Percentiles rank a stretch among this genome's conserved stretches.
phyloP scores from a whole-genome alignment of 37 sponge, comb jelly and placozoan species.

The Halichondria panicea region DNA sequence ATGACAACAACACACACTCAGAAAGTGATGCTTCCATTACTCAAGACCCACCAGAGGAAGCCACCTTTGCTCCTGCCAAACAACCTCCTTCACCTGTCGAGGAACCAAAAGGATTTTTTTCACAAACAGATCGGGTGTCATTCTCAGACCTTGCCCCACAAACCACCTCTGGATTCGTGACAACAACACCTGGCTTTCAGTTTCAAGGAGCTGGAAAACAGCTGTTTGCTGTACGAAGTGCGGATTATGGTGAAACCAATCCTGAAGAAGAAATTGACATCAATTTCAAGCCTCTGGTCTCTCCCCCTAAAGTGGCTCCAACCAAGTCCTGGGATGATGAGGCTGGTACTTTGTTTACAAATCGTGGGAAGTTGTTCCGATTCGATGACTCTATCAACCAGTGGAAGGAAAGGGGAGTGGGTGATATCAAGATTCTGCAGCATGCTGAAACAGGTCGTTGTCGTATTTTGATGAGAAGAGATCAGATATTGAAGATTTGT shows the following conservation, averaged over 20 bases:
- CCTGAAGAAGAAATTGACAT: constrained; percentile 76
- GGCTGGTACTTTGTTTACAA: constrained; percentile 57
- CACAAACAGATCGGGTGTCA: too few species aligned
- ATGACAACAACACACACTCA: too few species aligned
- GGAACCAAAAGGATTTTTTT: too few species aligned
- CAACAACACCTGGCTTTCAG: constrained; percentile 24
- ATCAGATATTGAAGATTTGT: constrained; percentile 92
- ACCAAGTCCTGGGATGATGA: constrained; percentile 79
- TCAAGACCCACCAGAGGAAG: too few species aligned
- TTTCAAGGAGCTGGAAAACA: constrained; percentile 57
- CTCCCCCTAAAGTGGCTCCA: constrained; percentile 64
- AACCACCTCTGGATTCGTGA: too few species aligned
- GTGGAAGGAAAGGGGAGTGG: constrained; percentile 98
- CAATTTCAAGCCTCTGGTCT: constrained; percentile 83
- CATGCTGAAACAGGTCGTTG: constrained; percentile 55
- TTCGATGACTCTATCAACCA: constrained; percentile 58
- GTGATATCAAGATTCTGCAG: constrained; percentile 86
- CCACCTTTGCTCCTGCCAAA: too few species aligned
- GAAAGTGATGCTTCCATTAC: too few species aligned
- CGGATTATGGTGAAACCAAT: constrained; percentile 36
- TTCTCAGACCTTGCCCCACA: too few species aligned
- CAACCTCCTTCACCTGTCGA: too few species aligned
- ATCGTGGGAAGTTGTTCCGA: constrained; percentile 86
- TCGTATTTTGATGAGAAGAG: constrained; percentile 89
- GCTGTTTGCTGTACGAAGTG: constrained; percentile 23